Base-by-base conservation (phyloP, 2,888 invertebrate genomes). In the Neocrepidodera transversa region DNA sequence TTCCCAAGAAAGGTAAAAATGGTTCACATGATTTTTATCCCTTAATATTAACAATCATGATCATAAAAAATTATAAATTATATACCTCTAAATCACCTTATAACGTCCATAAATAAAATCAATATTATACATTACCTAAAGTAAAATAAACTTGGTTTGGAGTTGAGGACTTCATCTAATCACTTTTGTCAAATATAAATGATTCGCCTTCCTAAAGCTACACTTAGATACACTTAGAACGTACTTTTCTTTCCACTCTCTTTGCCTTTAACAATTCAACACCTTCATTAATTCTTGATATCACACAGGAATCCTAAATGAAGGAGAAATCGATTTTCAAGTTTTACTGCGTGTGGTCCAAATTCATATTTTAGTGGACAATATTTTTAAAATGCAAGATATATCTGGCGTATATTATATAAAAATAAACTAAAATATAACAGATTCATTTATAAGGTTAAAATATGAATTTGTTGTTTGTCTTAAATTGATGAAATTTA, bases 261-360 rank as follows among this genome's bases (percentile, higher is more conserved):
- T 30, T 28, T n/a, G 18, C 11, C 40, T 23, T 28, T 17, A 51
- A 51, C 40, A 23, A 51, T 40, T 51, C 47, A 23, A 54, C 28
- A 38, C 48, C 26, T 13, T 56, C 49, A 40, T 56, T 26, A 56
- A 56, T 40, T 49, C 42, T 26, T 48, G 18, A 42, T 56, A 40
- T 42, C 40, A 45, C 52, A 42, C 52, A 49, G 32, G 49, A 56
- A 56, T 49, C 45, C 42, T 1, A 10, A 49, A 32, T 42, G 42
- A 32, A 42, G 14, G 20, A 40, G 45, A 16, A 55, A 56, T 56
- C 49, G 56, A 56, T 56, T 30, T 18, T 28, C 28, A 14, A 30
- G 11, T 30, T 47, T 11, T 16, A 8, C 7, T 11, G 14, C 13
- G 13, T 14, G 1, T 47, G 23, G 2, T 10, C 28, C 14, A 13